Base-by-base conservation (phyloP, 1,140 invertebrate genomes). In the Cheumatopsyche charites region DNA sequence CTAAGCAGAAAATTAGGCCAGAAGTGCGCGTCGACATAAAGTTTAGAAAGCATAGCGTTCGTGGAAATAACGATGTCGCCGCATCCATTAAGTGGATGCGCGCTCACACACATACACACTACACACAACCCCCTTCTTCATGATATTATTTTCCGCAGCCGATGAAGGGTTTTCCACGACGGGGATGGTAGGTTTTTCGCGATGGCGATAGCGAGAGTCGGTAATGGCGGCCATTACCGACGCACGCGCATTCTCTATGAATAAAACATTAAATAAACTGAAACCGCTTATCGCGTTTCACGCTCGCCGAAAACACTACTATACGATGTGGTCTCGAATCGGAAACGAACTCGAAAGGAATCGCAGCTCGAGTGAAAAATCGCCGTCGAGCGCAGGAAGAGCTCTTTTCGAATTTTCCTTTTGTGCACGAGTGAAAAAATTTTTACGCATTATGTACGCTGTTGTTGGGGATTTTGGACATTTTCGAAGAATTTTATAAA, bases 181-280 rank as follows among this genome's bases (percentile, higher is more conserved):
- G n/a, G n/a, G n/a, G n/a, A n/a, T n/a, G n/a, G n/a, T n/a, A n/a
- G 11, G 26, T 61, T 21, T 71, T 26, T 68, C 47, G 12, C 65
- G 55, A 62, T 66, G 25, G 66, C 58, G 67, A 75, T 75, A 72
- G 47, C 73, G 62, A n/a, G n/a, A n/a, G n/a, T 17, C 62, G 47
- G 73, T 75, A 75, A 75, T 72, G 70, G 70, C 43, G 23, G 61
- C 61, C 61, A 75, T 69, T 55, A 61, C 43, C 58, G 41, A 47
- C 26, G 67, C 47, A 62, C 36, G 63, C 69, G 69, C 47, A 63
- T 70, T 71, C 52, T 47, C 63, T 63, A 74, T 74, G 73, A 74
- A 75, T 72, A 72, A 75, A 75, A 72, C 70, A 75, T 75, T 67
- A 72, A 75, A 72, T 72, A 69, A 72, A 69, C 73, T 70, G 67